Base-by-base conservation (phyloP, 2,888 invertebrate genomes). In the Agrenia bidenticulata region DNA sequence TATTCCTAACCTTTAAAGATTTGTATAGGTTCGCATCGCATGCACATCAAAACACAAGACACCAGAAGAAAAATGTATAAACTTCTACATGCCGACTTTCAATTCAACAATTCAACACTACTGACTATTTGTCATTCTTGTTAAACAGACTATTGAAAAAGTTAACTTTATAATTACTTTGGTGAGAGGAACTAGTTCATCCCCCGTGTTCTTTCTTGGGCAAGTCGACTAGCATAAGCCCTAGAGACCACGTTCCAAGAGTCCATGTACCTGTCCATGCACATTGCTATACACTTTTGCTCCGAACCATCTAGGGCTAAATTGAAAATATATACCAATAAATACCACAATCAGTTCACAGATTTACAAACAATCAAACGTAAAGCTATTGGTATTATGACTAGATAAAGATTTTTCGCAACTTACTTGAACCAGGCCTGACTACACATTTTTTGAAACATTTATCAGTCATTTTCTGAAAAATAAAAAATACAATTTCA, bases 201-300 rank as follows among this genome's bases (percentile, higher is more conserved):
- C 45, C 55, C 32, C 5, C 73, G 66, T 23, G 66, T 60, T 17
- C 70, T 84, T 82, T 96, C 96, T 74, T 87, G 84, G 79, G 93
- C 90, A 77, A 97, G 84, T 78, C 96, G 86, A 79, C 84, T 86
- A 68, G 89, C 88, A 80, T 96, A 96, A 0, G 94, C 88, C 81
- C 89, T 88, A 13, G 94, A 92, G 13, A 97, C 93, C 61, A 94
- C 82, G 81, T 94, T 93, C 89, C 92, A 95, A 2, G 94, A 87
- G 78, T 98, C 97, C 91, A 96, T 92, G 83, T 93, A 76, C 78
- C 97, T 85, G 81, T 97, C 97, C 95, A 96, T 95, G 80, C 97
- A 97, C 92, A 95, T 94, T 0, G 94, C 92, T 76, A 97, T 86
- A 80, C 96, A 97, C 87, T 94, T 95, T 88, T 96, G 88, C 57